Evolutionary conservation across 2,888 invertebrate species (phyloP).

Genomic region (Drepana falcataria): DNA sequence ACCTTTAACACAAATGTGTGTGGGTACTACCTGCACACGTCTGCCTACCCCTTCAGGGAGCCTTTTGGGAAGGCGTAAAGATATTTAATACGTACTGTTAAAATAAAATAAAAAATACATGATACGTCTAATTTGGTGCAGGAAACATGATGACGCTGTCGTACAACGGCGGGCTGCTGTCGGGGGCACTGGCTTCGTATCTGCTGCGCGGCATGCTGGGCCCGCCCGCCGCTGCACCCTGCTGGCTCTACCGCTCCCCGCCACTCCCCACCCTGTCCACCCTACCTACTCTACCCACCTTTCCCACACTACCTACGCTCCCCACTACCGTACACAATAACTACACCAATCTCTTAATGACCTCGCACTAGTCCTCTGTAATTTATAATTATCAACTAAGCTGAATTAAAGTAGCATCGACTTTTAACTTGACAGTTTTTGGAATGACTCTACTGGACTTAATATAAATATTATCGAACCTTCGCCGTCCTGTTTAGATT

Average conservation of each 20-base stretch:
- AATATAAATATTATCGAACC: too few species aligned
- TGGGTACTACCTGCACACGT: too few species aligned
- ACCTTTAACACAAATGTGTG: too few species aligned
- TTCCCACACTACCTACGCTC: not conserved
- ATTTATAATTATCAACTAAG: too few species aligned
- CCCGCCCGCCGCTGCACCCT: conserved; percentile 66
- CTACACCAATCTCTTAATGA: not conserved
- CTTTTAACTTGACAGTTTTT: too few species aligned
- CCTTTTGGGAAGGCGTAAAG: too few species aligned
- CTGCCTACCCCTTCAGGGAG: too few species aligned
- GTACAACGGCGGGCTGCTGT: conserved; percentile 91
- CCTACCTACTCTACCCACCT: conserved; percentile 37
- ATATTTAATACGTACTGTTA: too few species aligned
- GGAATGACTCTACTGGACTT: too few species aligned
- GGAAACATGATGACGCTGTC: conserved; percentile 96
- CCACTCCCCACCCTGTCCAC: conserved; percentile 44
- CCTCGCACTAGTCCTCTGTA: not conserved
- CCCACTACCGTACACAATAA: not conserved
- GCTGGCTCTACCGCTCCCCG: conserved; percentile 67
- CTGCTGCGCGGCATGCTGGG: conserved; percentile 83
- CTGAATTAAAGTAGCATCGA: too few species aligned
- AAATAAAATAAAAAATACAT: too few species aligned
- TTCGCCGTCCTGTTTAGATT: too few species aligned
- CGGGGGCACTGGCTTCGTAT: conserved; percentile 91
- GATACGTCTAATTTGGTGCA: conserved; percentile 36